Conservation (phyloP, 2,888 invertebrate species). For the Erannis defoliaria region DNA sequence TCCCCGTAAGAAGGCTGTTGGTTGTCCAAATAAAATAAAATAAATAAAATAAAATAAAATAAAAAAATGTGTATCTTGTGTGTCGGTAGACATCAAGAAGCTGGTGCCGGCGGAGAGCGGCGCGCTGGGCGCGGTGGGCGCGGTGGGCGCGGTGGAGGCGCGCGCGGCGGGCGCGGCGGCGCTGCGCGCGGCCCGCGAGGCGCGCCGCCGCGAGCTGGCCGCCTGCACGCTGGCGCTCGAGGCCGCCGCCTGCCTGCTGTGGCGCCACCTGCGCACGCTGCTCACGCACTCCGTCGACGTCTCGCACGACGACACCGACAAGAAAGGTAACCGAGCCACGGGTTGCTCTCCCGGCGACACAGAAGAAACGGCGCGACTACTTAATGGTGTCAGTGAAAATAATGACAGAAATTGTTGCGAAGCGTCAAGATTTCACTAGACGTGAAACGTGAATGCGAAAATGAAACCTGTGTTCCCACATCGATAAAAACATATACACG, state of each 20-base stretch:
- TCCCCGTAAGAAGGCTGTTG: no score
- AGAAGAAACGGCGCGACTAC: no score
- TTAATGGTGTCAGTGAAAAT: no score
- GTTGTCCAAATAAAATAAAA: no score
- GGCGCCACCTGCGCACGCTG: conserved; percentile 91
- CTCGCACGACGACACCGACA: neutral
- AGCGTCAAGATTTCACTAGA: no score
- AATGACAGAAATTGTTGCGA: no score
- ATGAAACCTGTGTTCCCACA: no score
- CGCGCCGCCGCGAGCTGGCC: conserved; percentile 84
- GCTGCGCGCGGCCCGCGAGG: conserved; percentile 51
- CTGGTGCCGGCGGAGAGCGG: conserved; percentile 61
- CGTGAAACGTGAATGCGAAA: no score
- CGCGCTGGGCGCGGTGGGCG: conserved; percentile 56
- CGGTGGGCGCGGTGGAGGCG: conserved; percentile 57
- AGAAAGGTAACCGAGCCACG: neutral
- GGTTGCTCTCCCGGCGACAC: neutral
- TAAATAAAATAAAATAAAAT: no score
- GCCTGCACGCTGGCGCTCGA: conserved; percentile 89
- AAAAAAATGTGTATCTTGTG: no score
- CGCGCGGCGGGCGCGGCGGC: conserved; percentile 53
- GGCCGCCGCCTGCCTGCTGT: conserved; percentile 90
- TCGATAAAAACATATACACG: no score
- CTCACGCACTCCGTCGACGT: conserved; percentile 55
- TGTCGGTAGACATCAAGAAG: conserved; percentile 83